Conservation (phyloP, 1,140 invertebrate genomes). For the Asbolus verrucosus region DNA sequence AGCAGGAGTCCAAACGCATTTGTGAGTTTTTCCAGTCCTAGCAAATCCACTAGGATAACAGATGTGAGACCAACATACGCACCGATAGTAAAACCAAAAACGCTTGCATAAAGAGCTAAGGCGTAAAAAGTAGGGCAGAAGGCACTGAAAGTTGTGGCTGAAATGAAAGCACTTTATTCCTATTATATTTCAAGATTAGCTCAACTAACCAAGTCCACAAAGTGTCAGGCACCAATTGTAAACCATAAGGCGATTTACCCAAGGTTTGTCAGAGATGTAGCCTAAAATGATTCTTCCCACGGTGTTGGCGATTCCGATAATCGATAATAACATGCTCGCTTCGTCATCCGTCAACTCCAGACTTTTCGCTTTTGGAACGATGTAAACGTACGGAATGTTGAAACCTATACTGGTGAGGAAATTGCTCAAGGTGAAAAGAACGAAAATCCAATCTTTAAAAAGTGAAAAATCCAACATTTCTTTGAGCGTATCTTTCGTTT, state of each 20-base stretch:
- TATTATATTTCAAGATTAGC: too few species aligned
- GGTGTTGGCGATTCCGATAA: slow-evolving; percentile 89
- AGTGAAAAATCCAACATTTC: slow-evolving; percentile 90
- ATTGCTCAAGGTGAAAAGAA: slow-evolving; percentile 93
- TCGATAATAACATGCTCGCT: slow-evolving; percentile 77
- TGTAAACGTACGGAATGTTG: slow-evolving; percentile 93
- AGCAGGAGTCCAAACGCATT: slow-evolving; percentile 94
- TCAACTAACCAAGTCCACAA: slow-evolving; percentile 81
- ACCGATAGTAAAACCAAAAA: slow-evolving; percentile 90
- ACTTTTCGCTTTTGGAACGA: slow-evolving; percentile 75
- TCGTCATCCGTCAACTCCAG: slow-evolving; percentile 70
- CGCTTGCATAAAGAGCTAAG: slow-evolving; percentile 81
- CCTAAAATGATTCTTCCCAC: slow-evolving; percentile 88
- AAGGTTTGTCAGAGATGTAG: slow-evolving; percentile 87
- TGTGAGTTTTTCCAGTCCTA: slow-evolving; percentile 88
- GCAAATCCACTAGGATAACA: slow-evolving; percentile 87
- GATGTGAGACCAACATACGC: slow-evolving; percentile 94
- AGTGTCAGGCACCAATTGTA: slow-evolving; percentile 89
- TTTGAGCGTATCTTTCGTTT: slow-evolving; percentile 75
- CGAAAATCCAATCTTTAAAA: slow-evolving; percentile 87
- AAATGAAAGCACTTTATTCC: slow-evolving; percentile 57
- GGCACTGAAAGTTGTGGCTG: slow-evolving; percentile 84
- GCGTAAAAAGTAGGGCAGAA: slow-evolving; percentile 77
- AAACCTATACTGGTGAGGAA: slow-evolving; percentile 97
- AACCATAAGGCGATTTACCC: slow-evolving; percentile 88